A percentile compares a stretch with the other conserved stretches of the same genome.
These are phyloP conservation scores for Peromyscus nudipes DNA, from an alignment of 2,797 vertebrate genomes.

Conservation along the genomic window DNA sequence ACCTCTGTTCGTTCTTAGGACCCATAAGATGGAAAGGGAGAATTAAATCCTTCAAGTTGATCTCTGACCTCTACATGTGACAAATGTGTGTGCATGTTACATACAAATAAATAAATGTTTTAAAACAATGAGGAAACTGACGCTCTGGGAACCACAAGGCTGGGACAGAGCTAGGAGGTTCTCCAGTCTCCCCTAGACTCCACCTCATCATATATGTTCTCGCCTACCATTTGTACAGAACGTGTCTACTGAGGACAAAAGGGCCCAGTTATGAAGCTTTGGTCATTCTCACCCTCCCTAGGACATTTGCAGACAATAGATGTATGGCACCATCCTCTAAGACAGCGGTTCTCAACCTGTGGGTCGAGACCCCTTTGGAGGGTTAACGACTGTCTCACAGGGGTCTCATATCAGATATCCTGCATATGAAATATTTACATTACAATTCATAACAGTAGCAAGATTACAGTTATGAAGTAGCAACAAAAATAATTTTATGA, in stretches of 20 bases:
- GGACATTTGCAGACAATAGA: neutral
- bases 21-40: neutral
- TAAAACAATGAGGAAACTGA: neutral
- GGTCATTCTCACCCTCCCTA: neutral
- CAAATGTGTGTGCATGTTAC: neutral
- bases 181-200: neutral
- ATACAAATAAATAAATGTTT: neutral
- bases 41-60: neutral
- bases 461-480: neutral
- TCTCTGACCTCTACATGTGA: neutral
- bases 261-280: neutral
- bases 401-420: neutral
- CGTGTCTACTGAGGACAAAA: neutral
- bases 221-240: neutral
- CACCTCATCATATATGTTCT: neutral
- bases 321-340: neutral
- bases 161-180: neutral
- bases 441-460: neutral
- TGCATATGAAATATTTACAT: neutral
- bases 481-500: neutral
- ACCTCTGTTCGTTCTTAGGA: neutral
- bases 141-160: neutral
- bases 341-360: neutral
- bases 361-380: neutral
- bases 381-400: neutral